Conservation (phyloP, 2,888 invertebrate genomes). For the Diarsia brunnea region DNA sequence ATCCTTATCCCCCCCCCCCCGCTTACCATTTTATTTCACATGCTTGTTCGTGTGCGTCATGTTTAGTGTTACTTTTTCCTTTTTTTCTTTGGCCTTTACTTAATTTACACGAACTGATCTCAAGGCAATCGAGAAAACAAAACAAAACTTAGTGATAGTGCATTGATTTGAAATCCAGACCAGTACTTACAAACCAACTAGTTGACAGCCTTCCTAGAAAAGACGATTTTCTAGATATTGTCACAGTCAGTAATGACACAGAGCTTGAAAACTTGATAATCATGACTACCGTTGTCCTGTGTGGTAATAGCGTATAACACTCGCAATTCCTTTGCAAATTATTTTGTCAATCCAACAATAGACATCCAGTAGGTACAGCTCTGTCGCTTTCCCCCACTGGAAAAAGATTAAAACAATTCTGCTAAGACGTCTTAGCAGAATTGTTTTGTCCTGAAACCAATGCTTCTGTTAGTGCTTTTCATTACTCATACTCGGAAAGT, state of each 20-base stretch:
- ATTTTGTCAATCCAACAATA: neutral
- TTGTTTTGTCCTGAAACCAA: neutral
- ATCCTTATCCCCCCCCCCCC: too few relatives aligned
- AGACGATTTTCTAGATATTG: neutral
- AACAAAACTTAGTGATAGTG: neutral
- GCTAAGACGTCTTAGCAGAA: too few relatives aligned
- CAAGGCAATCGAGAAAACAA: neutral
- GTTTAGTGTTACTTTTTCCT: neutral
- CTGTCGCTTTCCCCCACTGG: too few relatives aligned
- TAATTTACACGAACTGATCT: neutral
- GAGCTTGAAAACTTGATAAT: neutral
- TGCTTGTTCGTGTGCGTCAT: neutral
- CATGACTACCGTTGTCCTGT: neutral
- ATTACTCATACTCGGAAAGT: too few relatives aligned
- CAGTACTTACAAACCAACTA: neutral
- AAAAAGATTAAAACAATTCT: too few relatives aligned
- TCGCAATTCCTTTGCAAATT: neutral
- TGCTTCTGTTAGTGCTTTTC: neutral
- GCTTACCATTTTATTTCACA: neutral
- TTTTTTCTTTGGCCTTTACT: neutral
- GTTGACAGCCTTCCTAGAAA: neutral
- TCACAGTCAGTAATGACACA: neutral
- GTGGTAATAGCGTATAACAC: neutral
- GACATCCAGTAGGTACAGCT: too few relatives aligned
- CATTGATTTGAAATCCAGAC: neutral